Percentiles rank a stretch among this genome's conserved stretches.
These are phyloP conservation scores for Oriolus oriolus DNA, from an alignment of 2,113 vertebrate species.

Conservation along the genomic window DNA sequence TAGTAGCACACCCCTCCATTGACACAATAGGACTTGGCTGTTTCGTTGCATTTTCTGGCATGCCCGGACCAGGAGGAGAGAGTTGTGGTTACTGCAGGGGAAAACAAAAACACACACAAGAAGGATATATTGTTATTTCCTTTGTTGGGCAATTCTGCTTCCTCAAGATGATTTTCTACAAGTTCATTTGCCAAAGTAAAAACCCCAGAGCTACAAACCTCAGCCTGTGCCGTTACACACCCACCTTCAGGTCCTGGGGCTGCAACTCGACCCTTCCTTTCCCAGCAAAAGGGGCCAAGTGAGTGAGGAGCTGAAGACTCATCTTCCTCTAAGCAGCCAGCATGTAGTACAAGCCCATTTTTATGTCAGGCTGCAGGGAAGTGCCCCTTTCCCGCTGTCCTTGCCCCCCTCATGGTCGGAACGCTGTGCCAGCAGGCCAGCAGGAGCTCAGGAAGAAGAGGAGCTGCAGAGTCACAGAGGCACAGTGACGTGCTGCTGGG, in stretches of 20 bases:
- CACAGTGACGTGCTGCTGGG: not conserved
- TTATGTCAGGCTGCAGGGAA: not conserved
- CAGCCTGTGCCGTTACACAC: not conserved
- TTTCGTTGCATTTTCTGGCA: constrained; percentile 93
- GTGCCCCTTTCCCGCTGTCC: not conserved
- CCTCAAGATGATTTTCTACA: not conserved
- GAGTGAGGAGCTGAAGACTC: not conserved
- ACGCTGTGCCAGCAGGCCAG: not conserved
- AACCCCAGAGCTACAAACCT: not conserved
- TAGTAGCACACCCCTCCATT: constrained; percentile 97
- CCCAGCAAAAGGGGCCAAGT: not conserved
- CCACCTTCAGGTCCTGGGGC: not conserved
- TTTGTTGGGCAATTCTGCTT: not conserved
- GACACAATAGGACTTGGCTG: constrained; percentile 93
- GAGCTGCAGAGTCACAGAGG: not conserved
- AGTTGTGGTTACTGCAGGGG: constrained; percentile 85
- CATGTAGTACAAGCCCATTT: not conserved
- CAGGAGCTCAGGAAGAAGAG: not conserved
- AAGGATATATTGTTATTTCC: constrained; percentile 14
- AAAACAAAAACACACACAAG: constrained; percentile 43
- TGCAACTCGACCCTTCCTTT: not conserved
- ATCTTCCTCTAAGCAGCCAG: not conserved
- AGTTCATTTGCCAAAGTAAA: not conserved
- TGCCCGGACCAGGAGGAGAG: constrained; percentile 90
- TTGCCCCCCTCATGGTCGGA: not conserved